Base-by-base conservation (phyloP, 2,113 vertebrate genomes). In the Pan troglodytes region DNA sequence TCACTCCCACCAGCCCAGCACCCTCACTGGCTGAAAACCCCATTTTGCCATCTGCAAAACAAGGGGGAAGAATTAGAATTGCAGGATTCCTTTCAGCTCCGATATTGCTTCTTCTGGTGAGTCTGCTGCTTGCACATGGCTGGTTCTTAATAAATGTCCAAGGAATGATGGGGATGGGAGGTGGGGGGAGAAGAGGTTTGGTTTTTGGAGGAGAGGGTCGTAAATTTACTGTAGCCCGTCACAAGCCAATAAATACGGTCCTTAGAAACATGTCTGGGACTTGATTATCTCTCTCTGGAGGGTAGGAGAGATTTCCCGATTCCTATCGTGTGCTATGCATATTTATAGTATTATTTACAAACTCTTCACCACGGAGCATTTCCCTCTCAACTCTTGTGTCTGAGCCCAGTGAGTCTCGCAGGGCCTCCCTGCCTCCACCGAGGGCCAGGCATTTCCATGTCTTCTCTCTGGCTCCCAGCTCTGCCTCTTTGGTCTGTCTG, bases 401-500 rank as follows among this genome's bases (percentile, higher is more conserved):
- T 7, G 35, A 52, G 32, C 35, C 40, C 6, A 0, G 12, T 0
- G 5, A 22, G 6, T 48, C 40, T 1, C 0, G 14, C 5, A 0
- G 18, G 16, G 16, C 5, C 35, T 25, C 43, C 14, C 83, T 6
- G 4, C 78, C 16, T 25, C 78, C 14, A 0, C 2, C 3, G 0
- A 89, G 75, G 94, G 88, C 75, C 93, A 30, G 64, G 59, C 17
- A 79, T 86, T 95, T 88, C 95, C n/a, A 43, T 84, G 93, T 93
- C 86, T 90, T 96, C 90, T 95, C 97, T 87, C 91, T 35, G 95
- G 43, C 89, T 93, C 70, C 32, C 87, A 85, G 91, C 68, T 96
- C 97, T 59, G 84, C 76, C 32, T 27, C 30, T 80, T 97, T 94
- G 90, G 84, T 88, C 94, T 96, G 96, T 96, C 97, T 95, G 88